Percentiles rank a stretch among this genome's conserved stretches.
phyloP scores from a whole-genome alignment of 2,888 invertebrate genomes.

The Aspidapion aeneum region DNA sequence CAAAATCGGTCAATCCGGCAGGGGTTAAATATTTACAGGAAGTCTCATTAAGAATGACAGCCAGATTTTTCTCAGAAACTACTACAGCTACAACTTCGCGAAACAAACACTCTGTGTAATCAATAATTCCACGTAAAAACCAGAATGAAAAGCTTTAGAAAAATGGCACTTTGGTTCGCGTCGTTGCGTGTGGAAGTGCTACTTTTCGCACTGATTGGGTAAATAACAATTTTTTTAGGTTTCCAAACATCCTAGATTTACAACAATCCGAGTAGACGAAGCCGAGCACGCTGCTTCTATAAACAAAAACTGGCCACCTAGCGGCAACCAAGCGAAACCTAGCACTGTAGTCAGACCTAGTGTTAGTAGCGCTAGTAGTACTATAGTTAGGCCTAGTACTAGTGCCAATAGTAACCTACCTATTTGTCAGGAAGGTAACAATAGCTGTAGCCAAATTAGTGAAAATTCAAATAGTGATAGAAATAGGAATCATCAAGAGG shows the following conservation, averaged over 20 bases:
- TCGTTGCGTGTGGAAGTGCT: too few relatives aligned
- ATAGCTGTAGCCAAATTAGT: neutral
- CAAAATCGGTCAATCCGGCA: too few relatives aligned
- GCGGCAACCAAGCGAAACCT: neutral
- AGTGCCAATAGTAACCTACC: neutral
- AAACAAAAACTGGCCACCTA: neutral
- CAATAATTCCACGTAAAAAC: too few relatives aligned
- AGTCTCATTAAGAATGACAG: too few relatives aligned
- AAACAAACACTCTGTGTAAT: too few relatives aligned
- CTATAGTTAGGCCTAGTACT: neutral
- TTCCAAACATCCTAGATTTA: conserved; percentile 40
- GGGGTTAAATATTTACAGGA: too few relatives aligned
- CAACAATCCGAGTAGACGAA: conserved; percentile 45
- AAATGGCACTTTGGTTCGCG: too few relatives aligned
- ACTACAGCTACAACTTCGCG: too few relatives aligned
- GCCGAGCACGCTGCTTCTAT: conserved; percentile 42
- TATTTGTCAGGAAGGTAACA: neutral
- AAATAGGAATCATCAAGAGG: neutral
- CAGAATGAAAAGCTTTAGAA: too few relatives aligned
- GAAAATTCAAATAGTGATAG: too few relatives aligned
- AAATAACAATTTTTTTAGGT: conserved; percentile 26
- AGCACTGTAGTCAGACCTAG: neutral
- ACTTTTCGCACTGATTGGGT: too few relatives aligned
- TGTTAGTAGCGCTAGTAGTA: neutral
- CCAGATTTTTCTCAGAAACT: too few relatives aligned